These are phyloP conservation scores for Metopolophium dirhodum DNA, from an alignment of 1,140 invertebrate species.

Conservation along the genomic window DNA sequence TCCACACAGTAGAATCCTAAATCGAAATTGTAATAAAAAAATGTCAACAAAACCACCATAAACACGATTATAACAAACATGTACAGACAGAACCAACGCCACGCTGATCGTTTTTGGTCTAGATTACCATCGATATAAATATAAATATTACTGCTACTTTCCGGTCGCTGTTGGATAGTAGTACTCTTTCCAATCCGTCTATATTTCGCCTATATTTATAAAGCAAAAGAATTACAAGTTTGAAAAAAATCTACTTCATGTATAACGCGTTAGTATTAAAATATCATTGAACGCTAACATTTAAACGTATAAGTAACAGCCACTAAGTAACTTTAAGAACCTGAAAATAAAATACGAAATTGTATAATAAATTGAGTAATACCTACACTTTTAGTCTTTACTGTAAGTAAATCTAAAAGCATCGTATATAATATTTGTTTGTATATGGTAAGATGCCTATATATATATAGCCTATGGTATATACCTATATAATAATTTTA, in stretches of 20 bases:
- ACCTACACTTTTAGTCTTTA: too few species aligned
- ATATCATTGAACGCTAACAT: too few species aligned
- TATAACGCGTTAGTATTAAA: too few species aligned
- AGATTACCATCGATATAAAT: not conserved
- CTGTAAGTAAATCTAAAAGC: too few species aligned
- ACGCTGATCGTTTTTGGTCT: not conserved
- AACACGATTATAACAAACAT: not conserved
- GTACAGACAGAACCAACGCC: not conserved
- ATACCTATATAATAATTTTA: too few species aligned
- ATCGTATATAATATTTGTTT: too few species aligned
- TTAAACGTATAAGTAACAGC: too few species aligned
- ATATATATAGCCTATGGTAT: too few species aligned
- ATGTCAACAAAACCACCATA: not conserved
- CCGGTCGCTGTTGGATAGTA: not conserved
- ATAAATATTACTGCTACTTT: not conserved
- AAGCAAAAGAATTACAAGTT: not conserved
- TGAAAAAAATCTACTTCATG: not conserved
- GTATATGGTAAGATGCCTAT: too few species aligned
- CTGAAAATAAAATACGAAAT: too few species aligned
- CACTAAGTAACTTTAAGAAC: too few species aligned
- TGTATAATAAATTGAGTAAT: too few species aligned
- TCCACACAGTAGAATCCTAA: not conserved
- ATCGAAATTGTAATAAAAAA: not conserved
- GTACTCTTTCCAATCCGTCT: not conserved
- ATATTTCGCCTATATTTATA: not conserved